phyloP scores from a whole-genome alignment of 30 jellyfish, hydroid and myxozoan species.

The Turritopsis rubra region DNA sequence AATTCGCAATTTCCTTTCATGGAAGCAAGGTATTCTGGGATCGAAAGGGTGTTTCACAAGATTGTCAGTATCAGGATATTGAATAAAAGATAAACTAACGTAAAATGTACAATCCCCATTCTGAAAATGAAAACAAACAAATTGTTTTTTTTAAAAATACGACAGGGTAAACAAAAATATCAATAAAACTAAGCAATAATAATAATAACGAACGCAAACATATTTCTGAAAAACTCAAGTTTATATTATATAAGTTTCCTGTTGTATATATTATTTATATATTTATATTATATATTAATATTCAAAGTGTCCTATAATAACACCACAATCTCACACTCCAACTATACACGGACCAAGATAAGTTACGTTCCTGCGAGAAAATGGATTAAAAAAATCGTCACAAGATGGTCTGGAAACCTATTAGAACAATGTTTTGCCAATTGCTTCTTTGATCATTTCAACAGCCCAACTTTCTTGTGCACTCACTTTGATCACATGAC shows the following conservation, averaged over 20 bases:
- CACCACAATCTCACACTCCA: not conserved
- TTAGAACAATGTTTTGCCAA: too few relatives aligned
- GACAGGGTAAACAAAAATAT: not conserved
- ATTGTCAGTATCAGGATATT: not conserved
- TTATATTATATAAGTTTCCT: not conserved
- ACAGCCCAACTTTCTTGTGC: too few relatives aligned
- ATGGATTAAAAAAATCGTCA: too few relatives aligned
- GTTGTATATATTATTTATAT: not conserved
- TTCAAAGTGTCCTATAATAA: not conserved
- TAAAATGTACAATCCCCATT: not conserved
- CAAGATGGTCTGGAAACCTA: too few relatives aligned
- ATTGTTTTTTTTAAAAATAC: not conserved
- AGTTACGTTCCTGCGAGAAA: too few relatives aligned
- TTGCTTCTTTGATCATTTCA: too few relatives aligned
- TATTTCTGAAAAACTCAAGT: too few relatives aligned
- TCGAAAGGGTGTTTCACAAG: not conserved
- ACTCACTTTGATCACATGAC: too few relatives aligned
- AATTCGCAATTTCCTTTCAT: too few relatives aligned
- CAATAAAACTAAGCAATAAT: not conserved
- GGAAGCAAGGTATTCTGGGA: not conserved
- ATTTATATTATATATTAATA: too few relatives aligned
- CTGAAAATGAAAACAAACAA: not conserved
- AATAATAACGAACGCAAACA: not conserved
- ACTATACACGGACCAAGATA: too few relatives aligned
- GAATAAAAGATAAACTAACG: not conserved